Percentiles rank a stretch among this genome's conserved stretches.
Evolutionary conservation across 1,140 invertebrate species (phyloP).

Genomic region (Whitmania pigra): DNA sequence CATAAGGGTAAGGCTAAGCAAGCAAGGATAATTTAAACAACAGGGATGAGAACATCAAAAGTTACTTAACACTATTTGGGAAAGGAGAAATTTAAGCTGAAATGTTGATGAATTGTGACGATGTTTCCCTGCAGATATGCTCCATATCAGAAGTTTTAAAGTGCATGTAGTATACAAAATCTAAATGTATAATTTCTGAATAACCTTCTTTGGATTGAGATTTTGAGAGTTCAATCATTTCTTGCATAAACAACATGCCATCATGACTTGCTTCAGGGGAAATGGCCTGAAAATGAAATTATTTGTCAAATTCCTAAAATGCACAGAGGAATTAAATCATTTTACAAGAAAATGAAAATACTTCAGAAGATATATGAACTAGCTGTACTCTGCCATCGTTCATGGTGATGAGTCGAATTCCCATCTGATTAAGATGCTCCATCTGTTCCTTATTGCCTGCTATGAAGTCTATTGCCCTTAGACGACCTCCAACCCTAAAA

Average conservation of each 20-base stretch:
- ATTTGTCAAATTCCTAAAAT: background rate
- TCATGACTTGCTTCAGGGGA: constrained; percentile 73
- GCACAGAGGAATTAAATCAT: background rate
- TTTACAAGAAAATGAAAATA: constrained; percentile 26
- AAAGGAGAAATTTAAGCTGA: no score
- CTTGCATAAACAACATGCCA: constrained; percentile 87
- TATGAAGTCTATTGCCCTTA: constrained; percentile 47
- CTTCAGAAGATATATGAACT: constrained; percentile 53
- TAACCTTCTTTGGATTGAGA: constrained; percentile 41
- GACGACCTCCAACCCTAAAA: constrained; percentile 21
- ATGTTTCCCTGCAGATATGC: no score
- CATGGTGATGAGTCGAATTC: constrained; percentile 75
- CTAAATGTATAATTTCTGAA: constrained; percentile 4
- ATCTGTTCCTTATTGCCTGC: constrained; percentile 80
- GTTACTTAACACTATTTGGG: no score
- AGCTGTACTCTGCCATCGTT: constrained; percentile 79
- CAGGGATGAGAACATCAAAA: no score
- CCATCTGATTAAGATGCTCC: constrained; percentile 75
- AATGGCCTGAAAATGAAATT: constrained; percentile 54
- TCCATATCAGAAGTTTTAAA: no score
- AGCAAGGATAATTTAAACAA: no score
- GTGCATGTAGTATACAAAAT: no score
- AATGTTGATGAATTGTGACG: no score
- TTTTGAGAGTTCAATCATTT: constrained; percentile 83
- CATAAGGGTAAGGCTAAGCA: no score